Conservation (phyloP, 2,888 invertebrate species). For the Drosophila neutralis region DNA sequence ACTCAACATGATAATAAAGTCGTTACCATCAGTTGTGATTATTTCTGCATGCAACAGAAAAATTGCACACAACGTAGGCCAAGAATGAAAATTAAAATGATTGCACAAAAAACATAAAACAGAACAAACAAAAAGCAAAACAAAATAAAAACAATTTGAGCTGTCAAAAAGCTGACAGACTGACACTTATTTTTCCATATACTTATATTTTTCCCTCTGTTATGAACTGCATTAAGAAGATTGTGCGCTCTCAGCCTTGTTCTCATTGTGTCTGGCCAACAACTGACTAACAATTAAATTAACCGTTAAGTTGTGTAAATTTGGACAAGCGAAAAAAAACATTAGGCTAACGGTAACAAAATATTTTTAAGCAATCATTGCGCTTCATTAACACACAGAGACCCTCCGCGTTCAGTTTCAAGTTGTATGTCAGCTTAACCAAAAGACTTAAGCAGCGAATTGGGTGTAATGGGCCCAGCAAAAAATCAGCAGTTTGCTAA, state of each 20-base stretch:
- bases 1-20: constrained; percentile 40
- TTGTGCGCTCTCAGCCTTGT: constrained; percentile 32
- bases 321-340: constrained; percentile 19
- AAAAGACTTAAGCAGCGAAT: constrained; percentile 67
- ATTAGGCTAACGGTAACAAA: constrained; percentile 53
- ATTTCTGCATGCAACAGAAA: constrained; percentile 67
- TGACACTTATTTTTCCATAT: constrained; percentile 51
- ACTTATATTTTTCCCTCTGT: constrained; percentile 33
- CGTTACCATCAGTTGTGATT: constrained; percentile 49
- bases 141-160: constrained; percentile 41
- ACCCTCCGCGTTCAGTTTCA: constrained; percentile 24
- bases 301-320: constrained; percentile 76
- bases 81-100: constrained; percentile 51
- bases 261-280: constrained; percentile 28
- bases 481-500: constrained; percentile 35
- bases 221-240: constrained; percentile 47
- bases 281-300: constrained; percentile 56
- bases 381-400: constrained; percentile 46
- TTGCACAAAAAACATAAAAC: constrained; percentile 34
- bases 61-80: constrained; percentile 41
- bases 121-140: constrained; percentile 42
- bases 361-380: constrained; percentile 59
- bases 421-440: constrained; percentile 39
- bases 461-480: constrained; percentile 37
- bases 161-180: constrained; percentile 70